Conservation (phyloP, 2,888 invertebrate species). For the Magallana nippona region DNA sequence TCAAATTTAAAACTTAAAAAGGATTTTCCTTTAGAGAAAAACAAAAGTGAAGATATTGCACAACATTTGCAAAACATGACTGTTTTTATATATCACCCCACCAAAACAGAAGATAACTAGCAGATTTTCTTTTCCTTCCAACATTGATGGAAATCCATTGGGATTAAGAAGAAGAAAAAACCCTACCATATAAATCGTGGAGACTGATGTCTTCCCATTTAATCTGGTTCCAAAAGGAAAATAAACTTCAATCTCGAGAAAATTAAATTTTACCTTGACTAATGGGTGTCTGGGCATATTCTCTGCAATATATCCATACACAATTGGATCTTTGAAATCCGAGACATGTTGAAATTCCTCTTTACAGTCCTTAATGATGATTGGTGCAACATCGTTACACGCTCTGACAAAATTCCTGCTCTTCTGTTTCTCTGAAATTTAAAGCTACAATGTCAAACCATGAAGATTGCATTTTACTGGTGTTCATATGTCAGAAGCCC, state of each 20-base stretch:
- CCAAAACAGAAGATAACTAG: no score
- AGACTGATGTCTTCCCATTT: neutral
- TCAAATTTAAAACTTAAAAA: no score
- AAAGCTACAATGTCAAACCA: neutral
- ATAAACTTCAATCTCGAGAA: neutral
- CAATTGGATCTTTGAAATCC: constrained; percentile 75
- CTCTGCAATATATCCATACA: constrained; percentile 74
- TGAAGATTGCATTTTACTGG: no score
- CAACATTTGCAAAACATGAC: no score
- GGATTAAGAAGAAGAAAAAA: neutral
- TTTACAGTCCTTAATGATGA: constrained; percentile 77
- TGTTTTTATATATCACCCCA: no score
- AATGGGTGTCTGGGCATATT: constrained; percentile 74
- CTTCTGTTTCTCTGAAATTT: constrained; percentile 45
- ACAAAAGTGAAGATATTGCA: no score
- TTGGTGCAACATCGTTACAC: constrained; percentile 75
- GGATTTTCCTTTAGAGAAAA: no score
- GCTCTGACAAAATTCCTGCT: constrained; percentile 65
- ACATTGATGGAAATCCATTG: neutral
- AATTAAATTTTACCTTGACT: constrained; percentile 67
- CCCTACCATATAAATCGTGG: neutral
- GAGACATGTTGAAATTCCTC: constrained; percentile 77
- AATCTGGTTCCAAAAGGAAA: neutral
- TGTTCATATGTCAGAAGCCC: no score
- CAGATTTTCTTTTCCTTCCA: no score